A percentile compares a stretch with the other conserved stretches of the same genome.
Conservation (phyloP, 1,140 invertebrate genomes). For the Cydia splendana region DNA sequence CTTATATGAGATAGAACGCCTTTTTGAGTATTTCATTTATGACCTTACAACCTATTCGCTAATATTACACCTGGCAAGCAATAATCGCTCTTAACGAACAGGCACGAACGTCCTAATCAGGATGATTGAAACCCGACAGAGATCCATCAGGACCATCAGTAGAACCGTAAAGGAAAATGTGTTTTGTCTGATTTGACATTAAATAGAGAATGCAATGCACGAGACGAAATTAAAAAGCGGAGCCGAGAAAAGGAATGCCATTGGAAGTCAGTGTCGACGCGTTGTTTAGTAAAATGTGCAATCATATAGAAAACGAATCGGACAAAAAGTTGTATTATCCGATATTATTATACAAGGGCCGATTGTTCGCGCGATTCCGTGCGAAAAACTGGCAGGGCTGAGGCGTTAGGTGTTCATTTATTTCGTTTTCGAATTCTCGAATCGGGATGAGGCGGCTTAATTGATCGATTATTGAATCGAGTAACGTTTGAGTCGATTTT, state of each 20-base stretch:
- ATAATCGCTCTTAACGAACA: conserved; percentile 40
- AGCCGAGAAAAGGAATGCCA: conserved; percentile 45
- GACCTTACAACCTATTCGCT: conserved; percentile 43
- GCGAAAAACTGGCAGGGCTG: conserved; percentile 53
- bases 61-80: conserved; percentile 28
- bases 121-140: neutral
- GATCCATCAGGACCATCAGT: neutral
- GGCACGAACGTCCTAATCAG: neutral
- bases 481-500: conserved; percentile 37
- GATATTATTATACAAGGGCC: conserved; percentile 55
- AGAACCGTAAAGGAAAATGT: conserved; percentile 33
- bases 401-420: conserved; percentile 39
- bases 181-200: conserved; percentile 28
- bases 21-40: conserved; percentile 46
- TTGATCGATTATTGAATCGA: conserved; percentile 53
- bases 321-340: conserved; percentile 57
- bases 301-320: conserved; percentile 65
- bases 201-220: conserved; percentile 26
- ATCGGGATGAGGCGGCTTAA: conserved; percentile 50
- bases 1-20: conserved; percentile 48
- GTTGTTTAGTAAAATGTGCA: conserved; percentile 71
- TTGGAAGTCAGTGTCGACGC: conserved; percentile 50
- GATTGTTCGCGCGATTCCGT: conserved; percentile 57
- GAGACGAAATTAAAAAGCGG: conserved; percentile 33
- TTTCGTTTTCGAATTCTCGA: conserved; percentile 41